A percentile compares a stretch with the other conserved stretches of the same genome.
phyloP scores from a whole-genome alignment of 2,113 vertebrate genomes.

The Emydocephalus ijimae region DNA sequence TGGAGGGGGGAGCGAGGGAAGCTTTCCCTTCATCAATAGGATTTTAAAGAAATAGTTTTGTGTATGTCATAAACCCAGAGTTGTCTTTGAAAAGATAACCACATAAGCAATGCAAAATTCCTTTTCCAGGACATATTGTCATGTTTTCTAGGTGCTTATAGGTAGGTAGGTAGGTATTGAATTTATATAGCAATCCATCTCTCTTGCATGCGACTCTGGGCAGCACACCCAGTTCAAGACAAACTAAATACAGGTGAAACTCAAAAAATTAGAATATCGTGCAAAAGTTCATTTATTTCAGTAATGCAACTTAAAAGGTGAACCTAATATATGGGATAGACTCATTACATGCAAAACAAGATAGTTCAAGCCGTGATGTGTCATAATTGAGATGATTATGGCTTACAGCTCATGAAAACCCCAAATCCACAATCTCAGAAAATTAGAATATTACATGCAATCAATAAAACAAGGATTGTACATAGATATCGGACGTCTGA shows the following conservation, averaged over 20 bases:
- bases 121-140: neutral
- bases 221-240: neutral
- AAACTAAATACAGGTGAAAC: neutral
- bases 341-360: no score
- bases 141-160: neutral
- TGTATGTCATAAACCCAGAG: neutral
- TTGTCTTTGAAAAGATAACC: neutral
- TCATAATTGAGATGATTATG: no score
- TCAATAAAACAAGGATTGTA: no score
- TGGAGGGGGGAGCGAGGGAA: neutral
- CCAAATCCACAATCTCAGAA: no score
- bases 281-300: no score
- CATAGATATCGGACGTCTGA: no score
- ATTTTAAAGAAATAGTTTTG: neutral
- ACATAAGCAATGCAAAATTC: neutral
- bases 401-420: no score
- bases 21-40: accelerated
- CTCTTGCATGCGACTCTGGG: neutral
- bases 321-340: no score
- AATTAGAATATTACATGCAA: no score
- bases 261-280: no score
- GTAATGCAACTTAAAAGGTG: no score
- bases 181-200: neutral
- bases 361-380: no score
- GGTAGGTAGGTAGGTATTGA: neutral